Base-by-base conservation (phyloP, 2,888 invertebrate species). In the Meiosimyza decipiens region DNA sequence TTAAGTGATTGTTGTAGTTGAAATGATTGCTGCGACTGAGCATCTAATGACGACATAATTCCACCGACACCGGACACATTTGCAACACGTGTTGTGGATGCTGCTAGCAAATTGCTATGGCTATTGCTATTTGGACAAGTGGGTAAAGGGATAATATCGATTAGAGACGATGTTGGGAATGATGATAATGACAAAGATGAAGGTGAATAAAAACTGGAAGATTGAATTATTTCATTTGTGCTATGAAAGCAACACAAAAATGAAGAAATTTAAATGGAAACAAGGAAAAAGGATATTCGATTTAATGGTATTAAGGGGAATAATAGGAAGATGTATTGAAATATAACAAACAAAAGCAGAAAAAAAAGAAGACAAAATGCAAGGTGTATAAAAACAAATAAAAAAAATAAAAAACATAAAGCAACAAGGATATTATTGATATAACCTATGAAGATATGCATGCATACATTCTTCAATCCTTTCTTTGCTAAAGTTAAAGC, bases 61-160 rank as follows among this genome's bases (percentile, higher is more conserved):
- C 71, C 72, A 16, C 71, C 47, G 3, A 71, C 69, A 55, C 57
- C 55, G 18, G 50, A 4, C 22, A 51, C 33, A 51, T 4, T 12
- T 40, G 59, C 18, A 33, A 51, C 33, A 40, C 50, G 49, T 52
- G 51, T 13, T 7, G 40, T 51, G 6, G 69, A 40, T 54, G 54
- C 15, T 57, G 65, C 54, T 50, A 16, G 40, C 40, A 40, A 40
- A 54, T 70, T 72, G 71, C 72, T 73, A 74, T 71, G 71, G 74
- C 78, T 80, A 72, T 71, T 79, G 76, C 77, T 82, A 64, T 73
- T 72, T 57, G 76, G 73, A 76, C 74, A 76, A 73, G 71, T 70
- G 71, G 73, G 62, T 71, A 75, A 76, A 74, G 71, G 72, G 73
- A 77, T 77, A 72, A 71, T 73, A 74, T 77, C 75, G 73, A 76